Percentiles rank a stretch among this genome's conserved stretches.
phyloP scores from a whole-genome alignment of 2,113 vertebrate species.

The Sebastes schlegelii region DNA sequence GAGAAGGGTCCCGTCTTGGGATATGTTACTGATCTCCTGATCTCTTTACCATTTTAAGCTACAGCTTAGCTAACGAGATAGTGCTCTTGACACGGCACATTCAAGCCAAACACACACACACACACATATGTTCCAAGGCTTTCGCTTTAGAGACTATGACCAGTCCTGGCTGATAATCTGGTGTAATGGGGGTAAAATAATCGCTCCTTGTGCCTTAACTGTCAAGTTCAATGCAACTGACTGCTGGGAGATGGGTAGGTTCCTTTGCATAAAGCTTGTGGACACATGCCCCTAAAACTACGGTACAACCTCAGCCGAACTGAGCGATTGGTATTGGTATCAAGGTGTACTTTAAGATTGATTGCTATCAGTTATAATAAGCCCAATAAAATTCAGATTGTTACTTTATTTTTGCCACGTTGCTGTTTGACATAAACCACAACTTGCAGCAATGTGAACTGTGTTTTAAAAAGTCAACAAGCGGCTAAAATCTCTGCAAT shows the following conservation, averaged over 20 bases:
- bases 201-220: constrained; percentile 13
- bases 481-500: background rate
- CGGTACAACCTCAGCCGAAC: background rate
- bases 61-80: constrained; percentile 78
- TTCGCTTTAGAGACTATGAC: constrained; percentile 32
- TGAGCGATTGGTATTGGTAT: background rate
- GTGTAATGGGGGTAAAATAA: constrained; percentile 23
- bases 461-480: background rate
- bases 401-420: background rate
- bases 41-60: constrained; percentile 82
- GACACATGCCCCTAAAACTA: background rate
- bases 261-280: background rate
- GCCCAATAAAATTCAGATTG: background rate
- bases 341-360: background rate
- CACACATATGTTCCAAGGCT: constrained; percentile 4
- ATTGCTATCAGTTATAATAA: background rate
- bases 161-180: constrained; percentile 22
- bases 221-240: background rate
- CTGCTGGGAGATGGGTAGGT: background rate
- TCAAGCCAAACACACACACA: constrained; percentile 31
- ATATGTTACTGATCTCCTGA: constrained; percentile 74
- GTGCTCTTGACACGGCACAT: constrained; percentile 62
- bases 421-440: background rate
- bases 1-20: constrained; percentile 68
- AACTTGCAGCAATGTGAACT: background rate